phyloP scores from a whole-genome alignment of 2,888 invertebrate genomes.

The Pyrrhia umbra region DNA sequence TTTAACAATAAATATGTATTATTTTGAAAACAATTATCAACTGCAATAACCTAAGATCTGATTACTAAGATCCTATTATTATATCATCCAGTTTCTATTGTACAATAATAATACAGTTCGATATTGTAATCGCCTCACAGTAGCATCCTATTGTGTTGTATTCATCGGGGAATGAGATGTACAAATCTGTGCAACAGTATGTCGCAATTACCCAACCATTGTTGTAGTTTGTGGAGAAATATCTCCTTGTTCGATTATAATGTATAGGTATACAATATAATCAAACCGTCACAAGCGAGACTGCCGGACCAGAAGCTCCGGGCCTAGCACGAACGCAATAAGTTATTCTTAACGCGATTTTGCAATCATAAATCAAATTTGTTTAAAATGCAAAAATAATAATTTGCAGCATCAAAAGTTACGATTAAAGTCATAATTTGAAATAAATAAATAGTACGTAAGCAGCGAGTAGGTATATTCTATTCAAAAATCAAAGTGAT shows the following conservation, averaged over 20 bases:
- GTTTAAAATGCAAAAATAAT: too few species aligned
- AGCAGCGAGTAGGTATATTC: too few species aligned
- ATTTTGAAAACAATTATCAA: not conserved
- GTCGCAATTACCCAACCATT: constrained; percentile 30
- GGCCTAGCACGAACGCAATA: too few species aligned
- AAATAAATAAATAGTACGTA: too few species aligned
- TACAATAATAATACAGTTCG: constrained; percentile 26
- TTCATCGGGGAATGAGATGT: constrained; percentile 43
- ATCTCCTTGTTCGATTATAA: not conserved
- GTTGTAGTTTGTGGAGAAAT: constrained; percentile 16
- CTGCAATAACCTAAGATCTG: constrained; percentile 6
- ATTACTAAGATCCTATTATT: constrained; percentile 2
- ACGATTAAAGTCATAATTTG: too few species aligned
- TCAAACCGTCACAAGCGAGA: too few species aligned
- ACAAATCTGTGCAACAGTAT: constrained; percentile 20
- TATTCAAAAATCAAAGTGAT: too few species aligned
- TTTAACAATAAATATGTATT: not conserved
- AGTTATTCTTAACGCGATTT: too few species aligned
- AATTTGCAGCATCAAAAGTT: too few species aligned
- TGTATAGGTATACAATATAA: too few species aligned
- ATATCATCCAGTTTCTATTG: constrained; percentile 5
- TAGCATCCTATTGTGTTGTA: constrained; percentile 49
- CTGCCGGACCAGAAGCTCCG: too few species aligned
- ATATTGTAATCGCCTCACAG: constrained; percentile 48
- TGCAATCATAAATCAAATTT: too few species aligned